phyloP scores from a whole-genome alignment of 2,113 vertebrate genomes.

The Callithrix jacchus region DNA sequence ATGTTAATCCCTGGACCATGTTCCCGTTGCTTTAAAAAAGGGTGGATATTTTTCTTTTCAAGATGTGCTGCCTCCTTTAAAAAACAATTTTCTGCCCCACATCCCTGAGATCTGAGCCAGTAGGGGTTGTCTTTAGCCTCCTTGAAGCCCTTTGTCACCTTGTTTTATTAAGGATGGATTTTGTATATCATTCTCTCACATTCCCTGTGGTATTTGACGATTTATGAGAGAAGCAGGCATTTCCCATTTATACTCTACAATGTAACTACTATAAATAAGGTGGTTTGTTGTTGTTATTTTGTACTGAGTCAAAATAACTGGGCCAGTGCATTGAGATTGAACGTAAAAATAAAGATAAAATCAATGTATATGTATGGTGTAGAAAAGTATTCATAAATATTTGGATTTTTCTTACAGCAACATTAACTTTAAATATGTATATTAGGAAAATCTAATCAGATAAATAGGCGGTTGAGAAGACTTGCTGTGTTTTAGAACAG shows the following conservation, averaged over 20 bases:
- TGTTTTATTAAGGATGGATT: not conserved
- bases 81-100: not conserved
- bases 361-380: not conserved
- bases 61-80: not conserved
- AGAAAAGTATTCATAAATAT: not conserved
- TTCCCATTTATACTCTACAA: not conserved
- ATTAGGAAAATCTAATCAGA: not conserved
- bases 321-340: not conserved
- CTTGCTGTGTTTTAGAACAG: accelerated
- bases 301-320: not conserved
- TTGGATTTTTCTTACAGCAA: not conserved
- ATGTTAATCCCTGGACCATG: not conserved
- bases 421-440: not conserved
- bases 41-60: not conserved
- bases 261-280: not conserved
- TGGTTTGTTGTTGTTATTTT: not conserved
- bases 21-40: not conserved
- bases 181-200: not conserved
- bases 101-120: not conserved
- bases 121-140: not conserved
- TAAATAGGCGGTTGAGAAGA: not conserved
- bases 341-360: not conserved
- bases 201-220: not conserved
- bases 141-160: not conserved
- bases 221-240: not conserved